phyloP scores from a whole-genome alignment of 1,140 invertebrate species.

The Penaeus chinensis region DNA sequence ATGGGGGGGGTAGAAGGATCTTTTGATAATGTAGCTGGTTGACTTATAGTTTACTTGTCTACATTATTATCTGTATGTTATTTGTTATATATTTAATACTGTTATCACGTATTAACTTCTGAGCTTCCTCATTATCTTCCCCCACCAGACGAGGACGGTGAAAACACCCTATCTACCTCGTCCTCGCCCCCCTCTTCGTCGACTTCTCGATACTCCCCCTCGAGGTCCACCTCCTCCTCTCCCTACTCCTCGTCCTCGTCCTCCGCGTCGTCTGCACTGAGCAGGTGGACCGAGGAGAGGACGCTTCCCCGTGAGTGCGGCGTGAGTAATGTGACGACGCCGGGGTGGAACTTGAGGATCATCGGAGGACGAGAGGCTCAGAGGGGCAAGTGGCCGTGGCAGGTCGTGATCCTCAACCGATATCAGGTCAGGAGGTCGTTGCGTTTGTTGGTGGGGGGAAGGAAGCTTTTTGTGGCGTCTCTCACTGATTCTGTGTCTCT shows the following conservation, averaged over 20 bases:
- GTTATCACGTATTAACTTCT: background rate
- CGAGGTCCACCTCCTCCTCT: background rate
- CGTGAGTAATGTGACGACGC: constrained; percentile 53
- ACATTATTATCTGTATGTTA: background rate
- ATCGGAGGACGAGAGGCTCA: constrained; percentile 84
- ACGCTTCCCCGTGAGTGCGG: constrained; percentile 54
- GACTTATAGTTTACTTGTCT: background rate
- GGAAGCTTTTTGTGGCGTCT: no score
- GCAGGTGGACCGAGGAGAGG: constrained; percentile 26
- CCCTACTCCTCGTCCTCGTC: background rate
- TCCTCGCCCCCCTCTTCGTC: background rate
- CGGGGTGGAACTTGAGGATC: constrained; percentile 74
- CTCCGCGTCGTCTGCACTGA: background rate
- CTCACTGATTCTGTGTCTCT: no score
- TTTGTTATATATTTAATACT: background rate
- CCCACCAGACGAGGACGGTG: constrained; percentile 29
- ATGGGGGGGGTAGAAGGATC: no score
- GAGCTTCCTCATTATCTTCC: constrained; percentile 2
- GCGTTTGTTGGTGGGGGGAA: background rate
- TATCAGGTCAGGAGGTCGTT: constrained; percentile 73
- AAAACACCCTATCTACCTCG: background rate
- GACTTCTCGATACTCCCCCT: background rate
- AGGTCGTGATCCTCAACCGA: constrained; percentile 88
- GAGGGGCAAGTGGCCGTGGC: constrained; percentile 91
- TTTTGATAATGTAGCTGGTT: background rate